These are phyloP conservation scores for Caenorhabditis sulstoni DNA, from an alignment of 2,888 invertebrate species.

Conservation along the genomic window DNA sequence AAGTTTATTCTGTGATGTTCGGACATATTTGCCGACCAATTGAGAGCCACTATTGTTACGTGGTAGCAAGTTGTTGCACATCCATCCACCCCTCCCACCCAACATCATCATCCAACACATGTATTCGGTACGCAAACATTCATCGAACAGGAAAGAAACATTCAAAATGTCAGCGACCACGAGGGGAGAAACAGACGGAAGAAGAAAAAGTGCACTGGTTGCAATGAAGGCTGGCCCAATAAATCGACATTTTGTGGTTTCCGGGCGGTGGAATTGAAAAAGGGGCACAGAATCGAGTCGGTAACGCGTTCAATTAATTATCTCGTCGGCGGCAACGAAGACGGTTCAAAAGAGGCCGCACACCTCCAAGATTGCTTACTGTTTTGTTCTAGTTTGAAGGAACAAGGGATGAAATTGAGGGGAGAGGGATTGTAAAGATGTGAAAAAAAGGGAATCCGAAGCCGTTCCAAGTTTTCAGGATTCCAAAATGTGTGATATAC, in stretches of 20 bases:
- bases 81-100: too few species aligned
- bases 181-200: slow-evolving; percentile 4
- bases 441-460: too few species aligned
- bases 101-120: too few species aligned
- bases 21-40: slow-evolving; percentile 61
- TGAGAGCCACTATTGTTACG: slow-evolving; percentile 55
- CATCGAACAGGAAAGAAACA: slow-evolving; percentile 27
- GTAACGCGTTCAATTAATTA: slow-evolving; percentile 58
- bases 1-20: slow-evolving; percentile 60
- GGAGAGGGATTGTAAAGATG: too few species aligned
- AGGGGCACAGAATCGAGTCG: slow-evolving; percentile 1
- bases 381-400: slow-evolving; percentile 55
- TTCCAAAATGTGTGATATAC: too few species aligned
- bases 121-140: slow-evolving; percentile 26
- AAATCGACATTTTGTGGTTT: not conserved
- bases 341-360: slow-evolving; percentile 57
- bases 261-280: slow-evolving; percentile 17
- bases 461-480: too few species aligned
- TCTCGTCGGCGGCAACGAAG: slow-evolving; percentile 56
- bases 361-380: slow-evolving; percentile 63
- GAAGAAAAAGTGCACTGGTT: too few species aligned
- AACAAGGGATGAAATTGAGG: slow-evolving; percentile 5
- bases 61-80: slow-evolving; percentile 22
- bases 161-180: not conserved
- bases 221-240: too few species aligned